A percentile compares a stretch with the other conserved stretches of the same genome.
phyloP scores from a whole-genome alignment of 2,113 vertebrate genomes.

The Struthidea cinerea region DNA sequence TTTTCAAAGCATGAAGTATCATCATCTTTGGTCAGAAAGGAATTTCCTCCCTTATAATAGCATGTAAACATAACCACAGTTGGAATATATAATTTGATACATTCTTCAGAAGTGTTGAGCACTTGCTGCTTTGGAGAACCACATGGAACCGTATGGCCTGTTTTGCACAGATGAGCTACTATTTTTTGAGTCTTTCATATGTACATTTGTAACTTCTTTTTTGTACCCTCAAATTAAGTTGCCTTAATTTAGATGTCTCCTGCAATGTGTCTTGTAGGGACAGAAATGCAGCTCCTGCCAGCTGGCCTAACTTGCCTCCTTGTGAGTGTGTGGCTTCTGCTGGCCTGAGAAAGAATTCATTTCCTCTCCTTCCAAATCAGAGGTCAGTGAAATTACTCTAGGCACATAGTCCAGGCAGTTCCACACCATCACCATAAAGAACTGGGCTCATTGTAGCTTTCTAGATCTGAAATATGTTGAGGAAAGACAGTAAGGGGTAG shows the following conservation, averaged over 20 bases:
- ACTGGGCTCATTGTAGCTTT: background rate
- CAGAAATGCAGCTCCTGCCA: background rate
- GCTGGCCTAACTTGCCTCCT: background rate
- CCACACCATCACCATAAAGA: no score
- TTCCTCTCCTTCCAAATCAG: background rate
- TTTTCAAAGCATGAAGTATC: conserved; percentile 22
- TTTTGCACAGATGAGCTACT: background rate
- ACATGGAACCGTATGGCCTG: background rate
- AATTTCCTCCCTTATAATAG: conserved; percentile 33
- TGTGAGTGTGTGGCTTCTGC: background rate
- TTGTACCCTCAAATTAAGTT: background rate
- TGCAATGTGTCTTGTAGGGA: background rate
- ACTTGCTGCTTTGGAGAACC: background rate
- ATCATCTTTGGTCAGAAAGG: conserved; percentile 22
- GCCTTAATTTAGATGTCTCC: background rate
- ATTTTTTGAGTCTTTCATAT: background rate
- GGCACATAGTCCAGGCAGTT: background rate
- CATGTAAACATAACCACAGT: background rate
- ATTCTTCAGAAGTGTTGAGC: background rate
- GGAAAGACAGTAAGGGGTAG: background rate
- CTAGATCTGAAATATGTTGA: background rate
- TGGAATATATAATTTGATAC: background rate
- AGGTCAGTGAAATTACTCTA: background rate
- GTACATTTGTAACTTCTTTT: background rate
- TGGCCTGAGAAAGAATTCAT: background rate